Base-by-base conservation (phyloP, 1,140 invertebrate species). In the Papilio helenus region DNA sequence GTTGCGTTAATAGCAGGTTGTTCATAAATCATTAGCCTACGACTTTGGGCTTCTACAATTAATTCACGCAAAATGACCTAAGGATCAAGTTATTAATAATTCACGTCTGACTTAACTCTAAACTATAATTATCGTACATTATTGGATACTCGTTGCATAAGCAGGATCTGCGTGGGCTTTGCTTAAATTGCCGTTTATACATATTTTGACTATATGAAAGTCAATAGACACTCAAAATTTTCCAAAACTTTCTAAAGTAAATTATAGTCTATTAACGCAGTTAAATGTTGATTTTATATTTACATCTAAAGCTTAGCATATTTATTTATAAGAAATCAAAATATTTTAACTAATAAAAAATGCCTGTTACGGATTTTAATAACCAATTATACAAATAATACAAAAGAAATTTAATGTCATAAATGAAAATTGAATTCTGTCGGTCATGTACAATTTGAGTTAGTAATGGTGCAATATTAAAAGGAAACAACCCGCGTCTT, bases 401-500 rank as follows among this genome's bases (percentile, higher is more conserved):
- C n/a, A n/a, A n/a, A n/a, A n/a, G n/a, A n/a, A n/a, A n/a, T n/a
- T n/a, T n/a, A n/a, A 61, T 68, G 26, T 9, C 7, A 29, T 68
- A 29, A 18, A 29, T 29, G 18, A 68, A 68, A 18, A 68, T 65
- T 68, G 23, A 68, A 68, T 16, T 18, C 4, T 34, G 61, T 68
- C 61, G 12, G 26, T 68, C 61, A 68, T 68, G 26, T 68, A 68
- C 58, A 61, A 29, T 14, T 68, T 26, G 10, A 34, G 20, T 26
- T 3, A 7, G 61, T 68, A 29, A 68, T 61, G 23, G 9, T 61
- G 23, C 8, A 68, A 68, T 29, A 65, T 65, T 65, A 68, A 68
- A 68, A 68, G 61, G 61, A 68, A 68, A 16, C 61, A 16, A 7
- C 61, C 61, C 61, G 61, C 26, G 90, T 87, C 86, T 87, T 76